These are phyloP conservation scores for Atta cephalotes DNA, from an alignment of 1,140 invertebrate genomes.

Conservation along the genomic window DNA sequence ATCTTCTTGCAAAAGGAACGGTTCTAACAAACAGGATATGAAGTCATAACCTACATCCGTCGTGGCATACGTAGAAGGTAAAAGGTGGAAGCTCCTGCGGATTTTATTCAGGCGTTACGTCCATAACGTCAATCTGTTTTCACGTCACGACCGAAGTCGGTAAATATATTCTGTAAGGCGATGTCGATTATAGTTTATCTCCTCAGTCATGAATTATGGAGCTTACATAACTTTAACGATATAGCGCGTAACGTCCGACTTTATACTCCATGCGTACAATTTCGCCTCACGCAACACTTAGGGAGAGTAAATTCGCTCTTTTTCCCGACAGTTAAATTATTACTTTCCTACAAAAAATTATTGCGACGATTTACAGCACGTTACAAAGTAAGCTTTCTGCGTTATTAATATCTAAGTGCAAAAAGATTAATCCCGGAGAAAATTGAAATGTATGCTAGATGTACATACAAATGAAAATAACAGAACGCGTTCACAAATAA, in stretches of 20 bases:
- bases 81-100: conserved; percentile 27
- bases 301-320: conserved; percentile 12
- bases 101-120: conserved; percentile 37
- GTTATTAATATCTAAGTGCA: not conserved
- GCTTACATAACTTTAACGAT: conserved; percentile 49
- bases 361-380: not conserved
- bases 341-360: not conserved
- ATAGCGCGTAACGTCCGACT: conserved; percentile 6
- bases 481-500: not conserved
- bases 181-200: conserved; percentile 38
- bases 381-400: not conserved
- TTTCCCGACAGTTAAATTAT: conserved; percentile 22
- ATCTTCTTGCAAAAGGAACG: conserved; percentile 18
- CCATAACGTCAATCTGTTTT: conserved; percentile 64
- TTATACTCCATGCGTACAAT: conserved; percentile 30
- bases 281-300: conserved; percentile 7
- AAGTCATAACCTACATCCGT: conserved; percentile 62
- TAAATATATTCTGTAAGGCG: conserved; percentile 13
- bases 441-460: not conserved
- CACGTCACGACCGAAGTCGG: conserved; percentile 54
- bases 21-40: conserved; percentile 56
- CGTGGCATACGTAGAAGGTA: conserved; percentile 19
- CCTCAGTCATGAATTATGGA: conserved; percentile 26
- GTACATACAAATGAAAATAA: not conserved
- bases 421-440: not conserved